Conservation (phyloP, 2,888 invertebrate species). For the Malthinus flaveolus region DNA sequence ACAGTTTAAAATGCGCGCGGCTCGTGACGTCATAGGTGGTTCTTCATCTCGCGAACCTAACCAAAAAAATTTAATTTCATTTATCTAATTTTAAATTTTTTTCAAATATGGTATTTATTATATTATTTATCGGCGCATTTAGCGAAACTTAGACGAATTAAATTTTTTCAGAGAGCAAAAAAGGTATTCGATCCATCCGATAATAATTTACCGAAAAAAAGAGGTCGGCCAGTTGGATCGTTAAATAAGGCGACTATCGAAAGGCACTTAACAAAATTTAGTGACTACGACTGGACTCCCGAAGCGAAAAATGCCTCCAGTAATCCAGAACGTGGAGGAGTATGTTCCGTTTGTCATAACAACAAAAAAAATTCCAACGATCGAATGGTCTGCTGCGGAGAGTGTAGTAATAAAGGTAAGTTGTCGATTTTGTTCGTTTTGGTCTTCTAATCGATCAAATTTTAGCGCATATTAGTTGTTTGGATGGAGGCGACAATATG, state of each 20-base stretch:
- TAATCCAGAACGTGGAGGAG: slow-evolving; percentile 58
- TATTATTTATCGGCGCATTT: neutral
- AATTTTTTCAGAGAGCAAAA: slow-evolving; percentile 66
- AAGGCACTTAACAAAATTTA: slow-evolving; percentile 50
- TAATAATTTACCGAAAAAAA: slow-evolving; percentile 74
- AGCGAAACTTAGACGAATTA: no score
- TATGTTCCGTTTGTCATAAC: slow-evolving; percentile 66
- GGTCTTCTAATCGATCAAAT: slow-evolving; percentile 27
- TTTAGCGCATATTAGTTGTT: slow-evolving; percentile 69
- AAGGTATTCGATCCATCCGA: slow-evolving; percentile 87
- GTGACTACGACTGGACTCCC: slow-evolving; percentile 44
- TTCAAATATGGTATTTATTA: neutral
- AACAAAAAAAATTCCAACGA: slow-evolving; percentile 64
- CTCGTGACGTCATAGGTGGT: no score
- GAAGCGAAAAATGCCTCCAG: slow-evolving; percentile 51
- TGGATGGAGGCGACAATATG: slow-evolving; percentile 69
- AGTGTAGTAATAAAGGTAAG: slow-evolving; percentile 71
- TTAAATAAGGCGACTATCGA: slow-evolving; percentile 64
- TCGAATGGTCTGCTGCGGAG: slow-evolving; percentile 68
- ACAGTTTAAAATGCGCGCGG: no score
- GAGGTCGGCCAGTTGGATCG: slow-evolving; percentile 68
- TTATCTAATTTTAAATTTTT: neutral
- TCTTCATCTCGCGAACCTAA: neutral
- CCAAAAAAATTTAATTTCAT: slow-evolving; percentile 3
- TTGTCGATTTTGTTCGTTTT: neutral